These are phyloP conservation scores for Caracal caracal DNA, from an alignment of 2,113 vertebrate genomes.

Conservation along the genomic window DNA sequence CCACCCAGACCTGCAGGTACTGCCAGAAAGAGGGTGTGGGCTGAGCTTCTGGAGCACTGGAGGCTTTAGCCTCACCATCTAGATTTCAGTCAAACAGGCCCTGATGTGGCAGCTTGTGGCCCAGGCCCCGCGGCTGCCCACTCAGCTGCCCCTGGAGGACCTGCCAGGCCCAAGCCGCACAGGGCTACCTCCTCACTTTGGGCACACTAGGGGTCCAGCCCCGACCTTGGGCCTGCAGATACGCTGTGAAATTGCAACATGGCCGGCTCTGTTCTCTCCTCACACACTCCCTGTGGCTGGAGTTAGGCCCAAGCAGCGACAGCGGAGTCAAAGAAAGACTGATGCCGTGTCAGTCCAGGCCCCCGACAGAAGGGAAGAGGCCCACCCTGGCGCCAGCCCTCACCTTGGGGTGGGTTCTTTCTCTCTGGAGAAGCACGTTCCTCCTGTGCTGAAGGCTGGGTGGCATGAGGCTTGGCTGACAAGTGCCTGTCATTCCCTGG, in stretches of 20 bases:
- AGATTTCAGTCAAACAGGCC: neutral
- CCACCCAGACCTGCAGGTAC: neutral
- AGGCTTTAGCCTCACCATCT: neutral
- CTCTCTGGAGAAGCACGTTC: neutral
- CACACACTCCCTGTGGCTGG: neutral
- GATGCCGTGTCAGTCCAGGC: neutral
- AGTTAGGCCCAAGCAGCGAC: neutral
- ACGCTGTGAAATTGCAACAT: neutral
- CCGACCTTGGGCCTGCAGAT: neutral
- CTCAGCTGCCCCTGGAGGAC: neutral
- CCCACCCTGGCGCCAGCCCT: fast-evolving
- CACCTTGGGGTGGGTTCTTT: neutral
- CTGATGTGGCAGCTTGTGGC: too few species aligned
- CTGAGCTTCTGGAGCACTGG: neutral
- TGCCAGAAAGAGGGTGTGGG: neutral
- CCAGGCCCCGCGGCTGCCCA: neutral
- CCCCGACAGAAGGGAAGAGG: neutral
- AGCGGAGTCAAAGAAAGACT: neutral
- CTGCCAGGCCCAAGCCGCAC: neutral
- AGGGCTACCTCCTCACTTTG: neutral
- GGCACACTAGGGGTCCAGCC: neutral
- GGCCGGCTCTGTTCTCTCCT: neutral
- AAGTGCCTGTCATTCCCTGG: neutral
- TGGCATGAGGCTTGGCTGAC: neutral
- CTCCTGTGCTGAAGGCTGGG: neutral